Conservation (phyloP, 2,797 vertebrate species). For the Clarias laeviceps region DNA sequence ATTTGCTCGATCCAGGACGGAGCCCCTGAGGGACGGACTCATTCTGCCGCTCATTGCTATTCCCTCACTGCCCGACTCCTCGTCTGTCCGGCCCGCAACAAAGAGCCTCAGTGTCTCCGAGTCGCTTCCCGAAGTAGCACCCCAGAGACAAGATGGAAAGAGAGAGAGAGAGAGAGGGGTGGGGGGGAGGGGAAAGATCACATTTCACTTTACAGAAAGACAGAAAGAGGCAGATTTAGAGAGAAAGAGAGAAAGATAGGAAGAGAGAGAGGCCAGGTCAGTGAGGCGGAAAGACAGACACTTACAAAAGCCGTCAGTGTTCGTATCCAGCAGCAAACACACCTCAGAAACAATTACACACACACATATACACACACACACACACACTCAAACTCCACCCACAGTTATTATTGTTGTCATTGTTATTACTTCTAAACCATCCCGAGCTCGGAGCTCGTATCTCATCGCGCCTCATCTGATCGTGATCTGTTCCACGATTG, state of each 20-base stretch:
- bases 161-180: slow-evolving; percentile 51
- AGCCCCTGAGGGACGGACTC: slow-evolving; percentile 30
- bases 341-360: slow-evolving; percentile 4
- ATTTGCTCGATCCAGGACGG: slow-evolving; percentile 12
- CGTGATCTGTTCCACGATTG: neutral
- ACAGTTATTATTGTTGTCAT: slow-evolving; percentile 11
- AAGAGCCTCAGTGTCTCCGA: slow-evolving; percentile 76
- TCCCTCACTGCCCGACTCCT: slow-evolving; percentile 66
- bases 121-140: slow-evolving; percentile 73
- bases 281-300: slow-evolving; percentile 1
- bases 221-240: slow-evolving; percentile 6
- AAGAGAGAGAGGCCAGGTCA: slow-evolving; percentile 20
- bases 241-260: slow-evolving; percentile 58
- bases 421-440: neutral
- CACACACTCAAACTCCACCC: slow-evolving; percentile 21
- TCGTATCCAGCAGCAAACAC: slow-evolving; percentile 33
- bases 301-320: slow-evolving; percentile 34
- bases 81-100: slow-evolving; percentile 71
- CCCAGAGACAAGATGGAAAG: slow-evolving; percentile 60
- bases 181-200: slow-evolving; percentile 13
- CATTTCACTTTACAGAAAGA: slow-evolving; percentile 13
- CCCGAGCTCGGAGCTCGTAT: neutral
- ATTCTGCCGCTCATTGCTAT: slow-evolving; percentile 55
- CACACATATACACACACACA: neutral
- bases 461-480: neutral